Percentiles rank a stretch among this genome's conserved stretches.
These are phyloP conservation scores for Coreoperca whiteheadi DNA, from an alignment of 2,113 vertebrate species.

Conservation along the genomic window DNA sequence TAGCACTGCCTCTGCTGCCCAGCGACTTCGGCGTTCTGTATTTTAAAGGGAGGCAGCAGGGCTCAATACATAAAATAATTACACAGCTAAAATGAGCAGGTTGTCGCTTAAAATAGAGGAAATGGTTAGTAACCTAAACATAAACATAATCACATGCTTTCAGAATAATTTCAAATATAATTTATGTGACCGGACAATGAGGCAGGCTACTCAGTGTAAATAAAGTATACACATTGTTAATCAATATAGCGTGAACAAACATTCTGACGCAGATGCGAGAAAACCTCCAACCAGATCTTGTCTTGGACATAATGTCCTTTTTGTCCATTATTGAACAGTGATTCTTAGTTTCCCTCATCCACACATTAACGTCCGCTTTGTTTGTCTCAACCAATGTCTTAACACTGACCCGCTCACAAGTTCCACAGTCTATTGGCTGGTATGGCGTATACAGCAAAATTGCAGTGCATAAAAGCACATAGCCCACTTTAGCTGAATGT, in stretches of 20 bases:
- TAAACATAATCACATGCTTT: not conserved
- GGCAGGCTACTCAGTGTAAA: not conserved
- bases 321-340: not conserved
- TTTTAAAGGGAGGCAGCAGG: not conserved
- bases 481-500: constrained; percentile 10
- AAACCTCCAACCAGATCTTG: not conserved
- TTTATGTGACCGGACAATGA: too few relatives aligned
- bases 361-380: not conserved
- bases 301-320: not conserved
- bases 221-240: not conserved
- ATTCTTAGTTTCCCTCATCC: not conserved
- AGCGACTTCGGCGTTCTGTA: not conserved
- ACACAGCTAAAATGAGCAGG: not conserved
- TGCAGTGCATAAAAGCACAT: not conserved
- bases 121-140: not conserved
- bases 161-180: not conserved
- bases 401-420: not conserved
- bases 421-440: not conserved
- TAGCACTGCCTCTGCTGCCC: not conserved
- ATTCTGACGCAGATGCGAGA: not conserved
- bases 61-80: not conserved
- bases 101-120: not conserved
- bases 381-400: not conserved
- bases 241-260: not conserved
- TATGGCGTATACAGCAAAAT: not conserved